Percentiles rank a stretch among this genome's conserved stretches.
These are phyloP conservation scores for Leptonema lineaticorne DNA, from an alignment of 1,140 invertebrate genomes.

Conservation along the genomic window DNA sequence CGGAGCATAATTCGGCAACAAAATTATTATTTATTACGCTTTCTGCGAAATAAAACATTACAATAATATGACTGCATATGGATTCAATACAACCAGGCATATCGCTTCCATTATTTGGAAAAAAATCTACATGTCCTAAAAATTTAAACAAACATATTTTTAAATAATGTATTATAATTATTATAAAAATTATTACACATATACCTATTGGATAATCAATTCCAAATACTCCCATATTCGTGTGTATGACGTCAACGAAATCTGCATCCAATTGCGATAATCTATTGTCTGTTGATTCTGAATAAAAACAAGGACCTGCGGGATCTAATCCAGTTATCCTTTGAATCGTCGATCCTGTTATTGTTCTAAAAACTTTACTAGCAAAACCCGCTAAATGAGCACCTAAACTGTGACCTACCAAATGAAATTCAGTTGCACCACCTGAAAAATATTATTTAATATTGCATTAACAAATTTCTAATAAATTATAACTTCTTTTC, in stretches of 20 bases:
- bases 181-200: neutral
- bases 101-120: neutral
- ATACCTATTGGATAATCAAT: conserved; percentile 41
- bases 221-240: conserved; percentile 57
- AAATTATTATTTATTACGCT: conserved; percentile 51
- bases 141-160: neutral
- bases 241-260: conserved; percentile 63
- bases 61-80: conserved; percentile 44
- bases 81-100: neutral
- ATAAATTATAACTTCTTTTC: neutral
- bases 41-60: conserved; percentile 63
- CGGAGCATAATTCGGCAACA: conserved; percentile 44
- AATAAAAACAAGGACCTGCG: conserved; percentile 63
- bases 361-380: conserved; percentile 21
- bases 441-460: neutral
- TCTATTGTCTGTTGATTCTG: conserved; percentile 51
- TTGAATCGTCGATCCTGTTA: neutral
- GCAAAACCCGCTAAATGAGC: conserved; percentile 29
- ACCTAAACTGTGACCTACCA: conserved; percentile 28
- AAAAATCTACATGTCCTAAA: conserved; percentile 9
- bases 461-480: neutral
- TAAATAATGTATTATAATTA: neutral
- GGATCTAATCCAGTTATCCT: conserved; percentile 57
- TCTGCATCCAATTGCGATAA: conserved; percentile 54
- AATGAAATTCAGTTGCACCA: neutral